Conservation (phyloP, 2,888 invertebrate species). For the Lepas anatifera region DNA sequence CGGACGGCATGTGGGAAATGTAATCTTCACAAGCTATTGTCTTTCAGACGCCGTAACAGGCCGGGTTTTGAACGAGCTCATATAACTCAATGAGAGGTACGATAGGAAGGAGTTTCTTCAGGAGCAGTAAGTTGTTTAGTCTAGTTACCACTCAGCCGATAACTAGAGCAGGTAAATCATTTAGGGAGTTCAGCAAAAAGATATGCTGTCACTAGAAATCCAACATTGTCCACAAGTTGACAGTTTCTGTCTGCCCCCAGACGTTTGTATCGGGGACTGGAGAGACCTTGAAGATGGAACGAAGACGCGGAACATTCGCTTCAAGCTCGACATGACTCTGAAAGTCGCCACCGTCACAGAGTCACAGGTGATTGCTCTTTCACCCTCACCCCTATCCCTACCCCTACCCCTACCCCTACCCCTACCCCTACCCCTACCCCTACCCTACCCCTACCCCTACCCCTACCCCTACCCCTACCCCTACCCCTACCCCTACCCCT, state of each 20-base stretch:
- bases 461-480: not conserved
- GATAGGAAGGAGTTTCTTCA: too few relatives aligned
- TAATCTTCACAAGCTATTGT: too few relatives aligned
- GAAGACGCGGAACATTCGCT: not conserved
- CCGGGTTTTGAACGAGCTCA: too few relatives aligned
- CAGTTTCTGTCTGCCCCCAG: not conserved
- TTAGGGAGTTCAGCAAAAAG: too few relatives aligned
- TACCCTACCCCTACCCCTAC: not conserved
- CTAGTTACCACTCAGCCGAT: too few relatives aligned
- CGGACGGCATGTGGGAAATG: too few relatives aligned
- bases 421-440: not conserved
- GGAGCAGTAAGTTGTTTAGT: too few relatives aligned
- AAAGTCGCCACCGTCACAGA: not conserved
- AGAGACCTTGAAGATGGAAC: not conserved
- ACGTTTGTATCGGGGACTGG: constrained; percentile 1
- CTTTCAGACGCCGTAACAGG: too few relatives aligned
- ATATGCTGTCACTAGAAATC: too few relatives aligned
- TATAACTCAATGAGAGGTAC: too few relatives aligned
- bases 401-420: not conserved
- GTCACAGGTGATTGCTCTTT: not conserved
- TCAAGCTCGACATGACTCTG: not conserved
- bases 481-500: constrained; percentile 5
- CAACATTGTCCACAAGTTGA: too few relatives aligned
- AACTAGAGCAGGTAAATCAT: too few relatives aligned
- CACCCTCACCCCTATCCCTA: not conserved